Evolutionary conservation across 2,888 invertebrate genomes (phyloP).

Genomic region (Cerastis rubricosa): DNA sequence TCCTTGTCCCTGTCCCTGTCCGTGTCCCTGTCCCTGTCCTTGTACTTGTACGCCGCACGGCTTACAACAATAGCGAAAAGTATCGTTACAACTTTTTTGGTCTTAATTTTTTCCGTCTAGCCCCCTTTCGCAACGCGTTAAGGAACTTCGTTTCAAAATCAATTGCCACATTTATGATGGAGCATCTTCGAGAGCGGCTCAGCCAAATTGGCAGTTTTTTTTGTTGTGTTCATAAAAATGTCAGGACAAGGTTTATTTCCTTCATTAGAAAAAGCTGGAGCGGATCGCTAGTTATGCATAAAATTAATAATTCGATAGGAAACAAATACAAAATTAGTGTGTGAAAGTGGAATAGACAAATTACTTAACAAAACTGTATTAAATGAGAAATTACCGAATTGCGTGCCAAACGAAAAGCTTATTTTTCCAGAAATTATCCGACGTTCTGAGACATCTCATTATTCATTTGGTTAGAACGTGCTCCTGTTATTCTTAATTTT

Average conservation of each 20-base stretch:
- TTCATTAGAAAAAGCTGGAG: background rate
- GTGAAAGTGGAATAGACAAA: background rate
- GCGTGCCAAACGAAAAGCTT: background rate
- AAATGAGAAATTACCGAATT: background rate
- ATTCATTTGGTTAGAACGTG: background rate
- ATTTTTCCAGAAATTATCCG: background rate
- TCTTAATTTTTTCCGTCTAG: too few relatives aligned
- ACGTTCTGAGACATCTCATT: background rate
- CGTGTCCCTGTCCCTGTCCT: too few relatives aligned
- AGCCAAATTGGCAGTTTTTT: too few relatives aligned
- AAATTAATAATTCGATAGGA: background rate
- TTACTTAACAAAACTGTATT: background rate
- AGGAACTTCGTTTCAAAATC: too few relatives aligned
- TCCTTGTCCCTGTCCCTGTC: too few relatives aligned
- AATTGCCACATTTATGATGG: too few relatives aligned
- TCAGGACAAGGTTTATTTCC: background rate
- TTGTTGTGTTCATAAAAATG: too few relatives aligned
- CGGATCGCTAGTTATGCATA: background rate
- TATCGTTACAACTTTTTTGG: too few relatives aligned
- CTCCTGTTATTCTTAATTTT: background rate
- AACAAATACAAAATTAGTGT: background rate
- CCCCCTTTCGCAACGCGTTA: too few relatives aligned
- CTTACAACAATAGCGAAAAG: too few relatives aligned
- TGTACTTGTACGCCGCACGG: too few relatives aligned
- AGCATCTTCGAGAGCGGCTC: too few relatives aligned